Conservation (phyloP, 2,797 vertebrate genomes). For the Microcaecilia unicolor region DNA sequence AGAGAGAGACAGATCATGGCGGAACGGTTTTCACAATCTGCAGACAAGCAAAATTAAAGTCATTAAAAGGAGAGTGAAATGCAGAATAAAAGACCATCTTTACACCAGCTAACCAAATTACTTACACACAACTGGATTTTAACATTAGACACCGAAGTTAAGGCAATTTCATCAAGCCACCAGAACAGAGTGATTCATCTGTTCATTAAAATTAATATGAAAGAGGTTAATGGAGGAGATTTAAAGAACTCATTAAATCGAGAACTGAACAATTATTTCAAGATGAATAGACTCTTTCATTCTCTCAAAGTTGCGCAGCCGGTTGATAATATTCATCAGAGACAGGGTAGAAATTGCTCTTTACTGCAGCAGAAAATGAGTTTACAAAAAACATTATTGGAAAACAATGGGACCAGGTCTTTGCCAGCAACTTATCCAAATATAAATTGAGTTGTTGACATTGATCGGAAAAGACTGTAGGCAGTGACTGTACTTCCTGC, state of each 20-base stretch:
- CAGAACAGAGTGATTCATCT: not conserved
- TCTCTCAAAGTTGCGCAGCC: not conserved
- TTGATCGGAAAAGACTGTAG: too few relatives aligned
- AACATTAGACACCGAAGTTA: not conserved
- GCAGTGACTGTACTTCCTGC: too few relatives aligned
- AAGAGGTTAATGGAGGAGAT: not conserved
- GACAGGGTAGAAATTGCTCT: not conserved
- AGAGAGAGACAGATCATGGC: not conserved
- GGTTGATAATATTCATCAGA: not conserved
- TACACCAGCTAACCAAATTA: conserved; percentile 2
- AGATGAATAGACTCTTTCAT: not conserved
- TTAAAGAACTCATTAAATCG: not conserved
- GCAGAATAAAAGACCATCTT: not conserved
- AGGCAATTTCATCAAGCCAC: not conserved
- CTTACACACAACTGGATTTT: not conserved
- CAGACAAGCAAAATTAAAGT: not conserved
- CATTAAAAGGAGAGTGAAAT: not conserved
- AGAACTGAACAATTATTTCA: not conserved
- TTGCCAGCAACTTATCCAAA: too few relatives aligned
- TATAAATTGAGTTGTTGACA: too few relatives aligned
- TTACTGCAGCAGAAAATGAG: not conserved
- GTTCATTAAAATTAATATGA: not conserved
- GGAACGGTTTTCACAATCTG: not conserved
- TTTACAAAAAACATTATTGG: too few relatives aligned
- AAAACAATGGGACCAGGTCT: too few relatives aligned